Base-by-base conservation (phyloP, 2,888 invertebrate genomes). In the Seira ritae region DNA sequence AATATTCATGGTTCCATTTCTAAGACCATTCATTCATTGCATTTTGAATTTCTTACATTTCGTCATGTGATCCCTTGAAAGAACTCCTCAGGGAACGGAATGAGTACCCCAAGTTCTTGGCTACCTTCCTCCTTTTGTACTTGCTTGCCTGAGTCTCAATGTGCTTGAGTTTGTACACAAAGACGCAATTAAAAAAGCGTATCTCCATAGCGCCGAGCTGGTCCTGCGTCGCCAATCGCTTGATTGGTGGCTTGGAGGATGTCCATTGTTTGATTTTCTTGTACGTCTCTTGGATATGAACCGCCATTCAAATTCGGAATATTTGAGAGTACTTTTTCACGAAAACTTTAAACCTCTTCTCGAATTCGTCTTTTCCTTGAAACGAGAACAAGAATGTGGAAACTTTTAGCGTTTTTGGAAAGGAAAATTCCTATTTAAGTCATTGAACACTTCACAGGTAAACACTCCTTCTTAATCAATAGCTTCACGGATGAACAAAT, bases 131-230 rank as follows among this genome's bases (percentile, higher is more conserved):
- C n/a, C 84, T 22, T 19, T 68, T 79, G 22, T 66, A 80, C 24
- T 84, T 84, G 24, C 67, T 37, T n/a, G 84, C 77, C 20, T 80
- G 84, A 6, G 84, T 84, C 31, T 84, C 84, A 37, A 84, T 80
- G 50, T 80, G 80, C 37, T 80, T 80, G 46, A 84, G 60, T 31
- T 84, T 84, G 77, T 84, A 84, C 8, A 77, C 73, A 50, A 84
- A 66, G n/a, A 77, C 22, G 37, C 84, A 84, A 24, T 84, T 80
- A 60, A 15, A 23, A 31, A 24, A 73, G 20, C n/a, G 23, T 23
- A 80, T 80, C 65, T 80, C 75, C 80, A 80, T 75, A 17, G 19
- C 23, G 0, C 74, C 60, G 20, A 80, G 75, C 19, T 80, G 80
- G 15, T 80, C 80, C 50, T 74, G 80, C 4, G 75, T 80, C 12